Conservation (phyloP, 2,888 invertebrate genomes). For the Polydesmus complanatus region DNA sequence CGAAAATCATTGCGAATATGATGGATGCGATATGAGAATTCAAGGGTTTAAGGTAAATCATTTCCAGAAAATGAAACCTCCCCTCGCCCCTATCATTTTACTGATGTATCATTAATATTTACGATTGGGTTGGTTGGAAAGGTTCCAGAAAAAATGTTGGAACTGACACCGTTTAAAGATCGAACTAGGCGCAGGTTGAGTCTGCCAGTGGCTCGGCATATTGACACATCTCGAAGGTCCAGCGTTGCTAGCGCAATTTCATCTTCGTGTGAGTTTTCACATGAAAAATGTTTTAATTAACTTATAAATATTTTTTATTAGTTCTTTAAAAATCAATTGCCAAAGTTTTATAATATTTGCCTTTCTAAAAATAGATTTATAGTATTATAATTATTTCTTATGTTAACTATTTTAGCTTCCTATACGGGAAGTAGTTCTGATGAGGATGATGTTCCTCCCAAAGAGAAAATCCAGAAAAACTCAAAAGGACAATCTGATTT, state of each 20-base stretch:
- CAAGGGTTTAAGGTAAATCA: background rate
- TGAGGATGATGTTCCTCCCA: slow-evolving; percentile 75
- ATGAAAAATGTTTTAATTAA: slow-evolving; percentile 14
- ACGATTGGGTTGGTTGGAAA: slow-evolving; percentile 10
- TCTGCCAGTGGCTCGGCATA: slow-evolving; percentile 28
- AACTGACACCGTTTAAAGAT: slow-evolving; percentile 28
- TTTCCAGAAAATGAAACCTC: no score
- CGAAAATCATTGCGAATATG: background rate
- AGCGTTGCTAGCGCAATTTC: slow-evolving; percentile 29
- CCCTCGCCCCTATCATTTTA: background rate
- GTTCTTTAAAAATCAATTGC: background rate
- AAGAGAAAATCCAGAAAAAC: slow-evolving; percentile 76
- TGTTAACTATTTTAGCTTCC: slow-evolving; percentile 33
- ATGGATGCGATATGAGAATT: background rate
- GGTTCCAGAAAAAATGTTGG: slow-evolving; percentile 28
- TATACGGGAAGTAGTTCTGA: slow-evolving; percentile 79
- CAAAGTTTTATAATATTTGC: background rate
- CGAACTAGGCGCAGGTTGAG: slow-evolving; percentile 27
- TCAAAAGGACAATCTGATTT: slow-evolving; percentile 73
- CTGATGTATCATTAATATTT: background rate
- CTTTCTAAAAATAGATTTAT: background rate
- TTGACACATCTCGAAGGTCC: slow-evolving; percentile 25
- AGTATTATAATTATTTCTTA: background rate
- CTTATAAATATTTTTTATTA: background rate
- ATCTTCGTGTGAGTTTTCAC: slow-evolving; percentile 27